Evolutionary conservation across 2,888 invertebrate genomes (phyloP).

Genomic region (Chalcis sispes): DNA sequence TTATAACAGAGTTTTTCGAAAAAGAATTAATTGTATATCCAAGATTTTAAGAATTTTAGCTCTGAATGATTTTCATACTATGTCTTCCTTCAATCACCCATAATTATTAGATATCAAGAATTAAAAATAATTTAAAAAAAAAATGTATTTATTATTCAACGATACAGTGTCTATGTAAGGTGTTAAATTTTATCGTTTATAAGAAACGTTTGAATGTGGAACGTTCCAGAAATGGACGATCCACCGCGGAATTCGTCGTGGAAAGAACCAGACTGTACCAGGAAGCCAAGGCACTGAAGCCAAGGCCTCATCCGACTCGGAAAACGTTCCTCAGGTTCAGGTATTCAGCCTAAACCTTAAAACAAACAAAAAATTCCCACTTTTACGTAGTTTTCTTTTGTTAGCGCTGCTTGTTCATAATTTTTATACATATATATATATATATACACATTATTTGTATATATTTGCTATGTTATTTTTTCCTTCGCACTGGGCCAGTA

Average conservation of each 20-base stretch:
- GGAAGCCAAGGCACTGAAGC: conserved; percentile 74
- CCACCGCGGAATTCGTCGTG: conserved; percentile 87
- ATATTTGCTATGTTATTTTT: conserved; percentile 51
- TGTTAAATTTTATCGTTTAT: conserved; percentile 42
- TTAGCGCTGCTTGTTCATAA: conserved; percentile 64
- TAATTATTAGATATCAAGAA: conserved; percentile 22
- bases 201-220: conserved; percentile 66
- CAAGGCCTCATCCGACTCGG: conserved; percentile 75
- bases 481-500: conserved; percentile 34
- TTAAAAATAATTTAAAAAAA: conserved; percentile 6
- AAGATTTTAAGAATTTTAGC: conserved; percentile 27
- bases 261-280: conserved; percentile 76
- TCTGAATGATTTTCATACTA: conserved; percentile 43
- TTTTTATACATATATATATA: conserved; percentile 53
- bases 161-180: conserved; percentile 35
- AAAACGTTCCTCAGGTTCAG: conserved; percentile 75
- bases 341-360: conserved; percentile 74
- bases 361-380: conserved; percentile 61
- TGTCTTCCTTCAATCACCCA: conserved; percentile 31
- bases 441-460: conserved; percentile 22
- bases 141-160: conserved; percentile 24
- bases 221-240: conserved; percentile 87
- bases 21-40: too few species aligned
- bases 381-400: conserved; percentile 62
- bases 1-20: too few species aligned